Conservation (phyloP, 2,888 invertebrate genomes). For the Aquatica leii region DNA sequence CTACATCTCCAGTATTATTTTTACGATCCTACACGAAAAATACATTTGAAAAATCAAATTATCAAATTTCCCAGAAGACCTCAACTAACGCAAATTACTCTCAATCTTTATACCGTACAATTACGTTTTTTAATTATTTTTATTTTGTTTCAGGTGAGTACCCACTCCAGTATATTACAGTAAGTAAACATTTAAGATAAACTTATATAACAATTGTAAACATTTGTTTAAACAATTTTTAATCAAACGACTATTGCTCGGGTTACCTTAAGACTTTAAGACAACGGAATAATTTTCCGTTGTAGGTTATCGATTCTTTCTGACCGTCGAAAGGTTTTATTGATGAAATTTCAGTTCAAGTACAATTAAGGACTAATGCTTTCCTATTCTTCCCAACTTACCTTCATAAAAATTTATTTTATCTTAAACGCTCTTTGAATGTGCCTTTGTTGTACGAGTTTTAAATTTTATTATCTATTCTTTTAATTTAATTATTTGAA, state of each 20-base stretch:
- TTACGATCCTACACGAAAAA: constrained; percentile 4
- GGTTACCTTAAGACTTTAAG: too few species aligned
- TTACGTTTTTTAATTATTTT: constrained; percentile 3
- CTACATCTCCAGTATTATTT: constrained; percentile 5
- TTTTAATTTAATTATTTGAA: constrained; percentile 17
- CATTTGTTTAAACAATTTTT: too few species aligned
- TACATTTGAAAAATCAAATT: constrained; percentile 6
- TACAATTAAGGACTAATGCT: constrained; percentile 25
- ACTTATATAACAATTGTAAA: too few species aligned
- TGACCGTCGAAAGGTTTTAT: constrained; percentile 13
- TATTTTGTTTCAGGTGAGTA: constrained; percentile 20
- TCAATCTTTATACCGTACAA: background rate
- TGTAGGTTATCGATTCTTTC: constrained; percentile 5
- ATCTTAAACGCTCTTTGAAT: too few species aligned
- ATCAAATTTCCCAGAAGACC: constrained; percentile 5
- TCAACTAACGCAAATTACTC: background rate
- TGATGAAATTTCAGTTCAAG: constrained; percentile 23
- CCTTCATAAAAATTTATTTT: background rate
- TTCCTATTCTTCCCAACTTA: background rate
- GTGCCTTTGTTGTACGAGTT: too few species aligned
- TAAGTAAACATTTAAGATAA: too few species aligned
- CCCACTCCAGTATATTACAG: background rate
- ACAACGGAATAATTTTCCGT: too few species aligned
- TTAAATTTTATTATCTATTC: too few species aligned
- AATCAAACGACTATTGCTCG: too few species aligned